Conservation (phyloP, 1,140 invertebrate species). For the Tachypleus tridentatus region DNA sequence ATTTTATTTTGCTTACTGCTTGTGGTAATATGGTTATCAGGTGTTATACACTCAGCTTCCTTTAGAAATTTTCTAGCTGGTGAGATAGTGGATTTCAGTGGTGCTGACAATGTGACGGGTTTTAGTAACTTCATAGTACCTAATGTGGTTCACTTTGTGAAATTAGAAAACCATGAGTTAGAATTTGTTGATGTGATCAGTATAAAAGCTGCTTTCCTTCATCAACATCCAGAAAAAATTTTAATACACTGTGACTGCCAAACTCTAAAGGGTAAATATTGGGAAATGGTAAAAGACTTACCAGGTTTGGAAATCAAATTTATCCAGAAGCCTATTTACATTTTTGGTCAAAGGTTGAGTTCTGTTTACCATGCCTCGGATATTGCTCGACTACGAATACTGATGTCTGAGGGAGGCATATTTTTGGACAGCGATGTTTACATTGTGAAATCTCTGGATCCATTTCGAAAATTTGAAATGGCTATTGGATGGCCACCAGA, state of each 20-base stretch:
- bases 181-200: slow-evolving; percentile 28
- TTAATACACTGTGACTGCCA: slow-evolving; percentile 27
- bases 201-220: slow-evolving; percentile 23
- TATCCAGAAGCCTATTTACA: slow-evolving; percentile 22
- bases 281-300: slow-evolving; percentile 21
- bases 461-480: slow-evolving; percentile 33
- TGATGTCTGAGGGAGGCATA: slow-evolving; percentile 34
- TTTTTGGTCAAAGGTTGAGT: slow-evolving; percentile 26
- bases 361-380: slow-evolving; percentile 34
- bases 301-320: slow-evolving; percentile 14
- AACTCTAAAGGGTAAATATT: slow-evolving; percentile 23
- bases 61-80: no score
- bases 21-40: no score
- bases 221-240: slow-evolving; percentile 27
- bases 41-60: no score
- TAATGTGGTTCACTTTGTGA: slow-evolving; percentile 27
- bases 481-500: slow-evolving; percentile 31
- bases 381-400: slow-evolving; percentile 30
- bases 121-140: slow-evolving; percentile 24
- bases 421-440: slow-evolving; percentile 35
- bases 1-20: no score
- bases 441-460: slow-evolving; percentile 31
- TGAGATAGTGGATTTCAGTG: slow-evolving; percentile 7
- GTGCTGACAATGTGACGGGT: slow-evolving; percentile 23
- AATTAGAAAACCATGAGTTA: slow-evolving; percentile 23